Evolutionary conservation across 2,888 invertebrate genomes (phyloP).

Genomic region (Pseudococcus jackbeardsleyi): DNA sequence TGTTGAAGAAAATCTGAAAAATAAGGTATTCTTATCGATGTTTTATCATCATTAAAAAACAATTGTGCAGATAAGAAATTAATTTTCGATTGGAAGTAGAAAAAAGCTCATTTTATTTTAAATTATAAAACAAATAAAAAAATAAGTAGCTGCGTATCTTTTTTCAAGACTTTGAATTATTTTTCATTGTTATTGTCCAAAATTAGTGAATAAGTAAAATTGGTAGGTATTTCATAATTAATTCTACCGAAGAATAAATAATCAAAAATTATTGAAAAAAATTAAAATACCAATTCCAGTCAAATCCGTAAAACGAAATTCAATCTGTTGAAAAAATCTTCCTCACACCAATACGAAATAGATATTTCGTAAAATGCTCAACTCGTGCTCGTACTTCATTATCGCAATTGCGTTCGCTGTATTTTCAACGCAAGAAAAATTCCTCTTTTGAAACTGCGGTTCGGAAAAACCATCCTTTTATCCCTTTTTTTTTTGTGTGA

Average conservation of each 20-base stretch:
- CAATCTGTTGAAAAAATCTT: neutral
- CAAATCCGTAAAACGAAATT: neutral
- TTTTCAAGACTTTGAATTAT: neutral
- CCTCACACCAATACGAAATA: neutral
- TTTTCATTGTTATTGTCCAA: neutral
- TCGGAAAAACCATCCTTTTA: neutral
- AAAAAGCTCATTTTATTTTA: neutral
- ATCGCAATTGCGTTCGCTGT: neutral
- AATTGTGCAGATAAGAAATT: neutral
- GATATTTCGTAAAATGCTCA: neutral
- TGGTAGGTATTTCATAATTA: neutral
- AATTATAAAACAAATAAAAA: neutral
- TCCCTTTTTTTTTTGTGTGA: neutral
- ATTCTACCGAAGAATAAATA: neutral
- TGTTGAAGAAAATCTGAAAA: neutral
- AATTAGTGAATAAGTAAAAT: neutral
- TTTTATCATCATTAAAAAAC: slow-evolving; percentile 8
- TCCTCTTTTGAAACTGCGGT: neutral
- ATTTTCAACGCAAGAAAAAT: neutral
- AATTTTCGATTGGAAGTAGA: neutral
- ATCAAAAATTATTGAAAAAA: neutral
- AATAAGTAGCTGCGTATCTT: neutral
- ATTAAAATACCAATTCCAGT: neutral
- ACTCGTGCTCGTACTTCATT: neutral
- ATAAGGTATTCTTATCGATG: neutral